A percentile compares a stretch with the other conserved stretches of the same genome.
Evolutionary conservation across 2,797 vertebrate genomes (phyloP).

Genomic region (Sciurus carolinensis): DNA sequence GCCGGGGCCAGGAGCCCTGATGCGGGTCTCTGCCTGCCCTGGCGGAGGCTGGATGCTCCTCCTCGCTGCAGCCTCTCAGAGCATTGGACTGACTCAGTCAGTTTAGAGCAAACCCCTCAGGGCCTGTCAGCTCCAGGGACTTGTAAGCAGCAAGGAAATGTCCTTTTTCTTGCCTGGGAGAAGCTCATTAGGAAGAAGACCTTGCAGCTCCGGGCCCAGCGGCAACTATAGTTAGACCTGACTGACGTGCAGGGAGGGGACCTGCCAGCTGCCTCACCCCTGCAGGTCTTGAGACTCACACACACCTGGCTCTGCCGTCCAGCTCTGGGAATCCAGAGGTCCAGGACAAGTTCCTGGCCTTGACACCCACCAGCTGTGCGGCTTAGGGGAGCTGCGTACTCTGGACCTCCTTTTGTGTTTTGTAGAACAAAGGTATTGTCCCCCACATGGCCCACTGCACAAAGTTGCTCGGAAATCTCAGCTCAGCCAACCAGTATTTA

Average conservation of each 20-base stretch:
- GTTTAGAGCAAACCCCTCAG: not conserved
- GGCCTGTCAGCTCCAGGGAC: not conserved
- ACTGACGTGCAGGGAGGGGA: not conserved
- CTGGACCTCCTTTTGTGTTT: not conserved
- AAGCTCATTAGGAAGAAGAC: not conserved
- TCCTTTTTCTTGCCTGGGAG: not conserved
- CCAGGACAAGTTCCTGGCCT: not conserved
- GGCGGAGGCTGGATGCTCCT: fast-evolving
- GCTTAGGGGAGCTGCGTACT: not conserved
- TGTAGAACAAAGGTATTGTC: not conserved
- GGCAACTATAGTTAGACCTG: not conserved
- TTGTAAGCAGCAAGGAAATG: not conserved
- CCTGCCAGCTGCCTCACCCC: not conserved
- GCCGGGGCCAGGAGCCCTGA: fast-evolving
- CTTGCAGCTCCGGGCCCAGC: fast-evolving
- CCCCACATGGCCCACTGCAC: not conserved
- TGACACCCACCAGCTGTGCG: not conserved
- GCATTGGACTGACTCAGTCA: not conserved
- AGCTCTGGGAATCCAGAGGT: not conserved
- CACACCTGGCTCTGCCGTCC: not conserved
- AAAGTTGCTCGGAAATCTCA: not conserved
- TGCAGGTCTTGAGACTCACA: not conserved
- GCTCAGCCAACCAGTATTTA: not conserved
- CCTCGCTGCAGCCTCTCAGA: not conserved
- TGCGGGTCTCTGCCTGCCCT: not conserved